Evolutionary conservation across 2,888 invertebrate species (phyloP).

Genomic region (Tuberolachnus salignus): DNA sequence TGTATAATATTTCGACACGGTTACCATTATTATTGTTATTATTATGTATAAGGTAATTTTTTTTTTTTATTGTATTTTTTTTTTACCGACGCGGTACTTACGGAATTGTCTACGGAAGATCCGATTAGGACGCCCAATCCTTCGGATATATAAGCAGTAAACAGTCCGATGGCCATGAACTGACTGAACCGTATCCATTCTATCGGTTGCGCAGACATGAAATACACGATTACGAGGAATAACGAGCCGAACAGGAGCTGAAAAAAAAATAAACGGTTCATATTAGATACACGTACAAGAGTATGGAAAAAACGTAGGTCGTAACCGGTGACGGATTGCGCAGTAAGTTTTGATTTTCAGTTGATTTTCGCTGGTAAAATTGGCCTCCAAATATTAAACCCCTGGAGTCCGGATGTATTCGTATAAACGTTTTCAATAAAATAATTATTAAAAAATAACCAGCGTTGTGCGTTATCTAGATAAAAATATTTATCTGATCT

Average conservation of each 20-base stretch:
- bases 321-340: too few species aligned
- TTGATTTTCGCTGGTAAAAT: too few species aligned
- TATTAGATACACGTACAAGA: too few species aligned
- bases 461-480: too few species aligned
- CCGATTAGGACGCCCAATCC: slow-evolving; percentile 76
- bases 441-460: too few species aligned
- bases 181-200: slow-evolving; percentile 69
- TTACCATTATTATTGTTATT: not conserved
- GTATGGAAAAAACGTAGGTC: not conserved
- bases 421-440: too few species aligned
- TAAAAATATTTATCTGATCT: too few species aligned
- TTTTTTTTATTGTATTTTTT: not conserved
- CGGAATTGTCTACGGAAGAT: slow-evolving; percentile 67
- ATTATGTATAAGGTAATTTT: not conserved
- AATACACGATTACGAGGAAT: slow-evolving; percentile 66
- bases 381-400: too few species aligned
- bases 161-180: slow-evolving; percentile 68
- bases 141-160: slow-evolving; percentile 74
- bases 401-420: too few species aligned
- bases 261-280: slow-evolving; percentile 57
- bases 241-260: slow-evolving; percentile 66
- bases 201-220: slow-evolving; percentile 72
- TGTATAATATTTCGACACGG: too few species aligned
- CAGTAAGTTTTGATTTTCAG: too few species aligned
- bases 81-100: slow-evolving; percentile 62